Evolutionary conservation across 2,888 invertebrate genomes (phyloP).

Genomic region (Mimumesa dahlbomi): DNA sequence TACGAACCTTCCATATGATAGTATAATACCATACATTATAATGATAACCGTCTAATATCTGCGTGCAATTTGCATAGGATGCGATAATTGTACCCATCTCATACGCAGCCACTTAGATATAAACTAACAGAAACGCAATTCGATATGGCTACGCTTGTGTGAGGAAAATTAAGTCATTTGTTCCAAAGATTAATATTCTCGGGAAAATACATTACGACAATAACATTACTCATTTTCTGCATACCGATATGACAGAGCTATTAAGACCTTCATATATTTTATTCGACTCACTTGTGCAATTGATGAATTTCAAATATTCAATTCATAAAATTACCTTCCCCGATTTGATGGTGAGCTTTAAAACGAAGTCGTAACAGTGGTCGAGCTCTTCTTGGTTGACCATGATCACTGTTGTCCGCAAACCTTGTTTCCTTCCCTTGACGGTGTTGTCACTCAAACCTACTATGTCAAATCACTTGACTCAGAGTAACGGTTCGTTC

Average conservation of each 20-base stretch:
- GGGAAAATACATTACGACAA: too few relatives aligned
- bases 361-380: slow-evolving; percentile 70
- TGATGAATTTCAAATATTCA: too few relatives aligned
- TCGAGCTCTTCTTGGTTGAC: slow-evolving; percentile 61
- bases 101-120: too few relatives aligned
- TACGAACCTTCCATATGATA: background rate
- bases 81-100: background rate
- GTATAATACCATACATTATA: background rate
- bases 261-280: too few relatives aligned
- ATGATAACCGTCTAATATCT: slow-evolving; percentile 1
- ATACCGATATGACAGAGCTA: too few relatives aligned
- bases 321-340: too few relatives aligned
- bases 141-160: too few relatives aligned
- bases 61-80: background rate
- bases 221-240: too few relatives aligned
- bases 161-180: too few relatives aligned
- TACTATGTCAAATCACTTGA: slow-evolving; percentile 32
- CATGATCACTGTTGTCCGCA: slow-evolving; percentile 52
- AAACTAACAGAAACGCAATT: too few relatives aligned
- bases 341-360: slow-evolving; percentile 70
- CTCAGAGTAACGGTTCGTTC: slow-evolving; percentile 47
- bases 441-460: slow-evolving; percentile 4
- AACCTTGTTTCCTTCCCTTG: slow-evolving; percentile 5
- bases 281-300: too few relatives aligned
- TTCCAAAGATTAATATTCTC: too few relatives aligned